Percentiles rank a stretch among this genome's conserved stretches.
Conservation (phyloP, 1,140 invertebrate genomes). For the Geopemphigus sp. region DNA sequence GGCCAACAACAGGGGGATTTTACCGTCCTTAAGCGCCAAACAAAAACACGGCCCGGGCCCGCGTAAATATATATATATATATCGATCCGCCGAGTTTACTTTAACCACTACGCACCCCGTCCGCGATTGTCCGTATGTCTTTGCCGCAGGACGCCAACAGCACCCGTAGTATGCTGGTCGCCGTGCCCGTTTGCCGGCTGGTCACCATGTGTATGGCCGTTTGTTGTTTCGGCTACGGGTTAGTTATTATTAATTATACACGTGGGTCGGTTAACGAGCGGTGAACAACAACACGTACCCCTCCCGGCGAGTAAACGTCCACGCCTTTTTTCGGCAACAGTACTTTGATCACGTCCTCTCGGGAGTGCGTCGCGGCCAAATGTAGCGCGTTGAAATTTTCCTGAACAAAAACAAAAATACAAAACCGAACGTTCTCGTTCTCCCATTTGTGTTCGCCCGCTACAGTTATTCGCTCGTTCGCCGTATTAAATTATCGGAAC, state of each 20-base stretch:
- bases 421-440: too few relatives aligned
- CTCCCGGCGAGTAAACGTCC: slow-evolving; percentile 86
- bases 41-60: too few relatives aligned
- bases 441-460: background rate
- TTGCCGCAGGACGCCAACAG: slow-evolving; percentile 80
- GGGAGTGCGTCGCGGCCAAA: slow-evolving; percentile 86
- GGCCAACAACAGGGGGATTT: slow-evolving; percentile 87
- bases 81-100: too few relatives aligned
- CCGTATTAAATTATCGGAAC: background rate
- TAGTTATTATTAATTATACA: slow-evolving; percentile 72
- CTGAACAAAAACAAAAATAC: too few relatives aligned
- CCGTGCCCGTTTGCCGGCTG: slow-evolving; percentile 82
- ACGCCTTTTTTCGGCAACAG: slow-evolving; percentile 84
- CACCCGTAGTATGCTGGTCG: slow-evolving; percentile 81
- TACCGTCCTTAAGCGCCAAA: slow-evolving; percentile 68
- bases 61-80: too few relatives aligned
- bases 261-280: background rate
- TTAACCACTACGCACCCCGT: too few relatives aligned
- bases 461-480: background rate
- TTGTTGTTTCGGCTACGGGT: slow-evolving; percentile 78
- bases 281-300: slow-evolving; percentile 65
- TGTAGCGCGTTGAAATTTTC: slow-evolving; percentile 93
- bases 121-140: slow-evolving; percentile 78
- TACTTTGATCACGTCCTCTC: slow-evolving; percentile 91
- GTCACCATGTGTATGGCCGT: slow-evolving; percentile 89